Base-by-base conservation (phyloP, 2,797 vertebrate genomes). In the Chiloscyllium punctatum region DNA sequence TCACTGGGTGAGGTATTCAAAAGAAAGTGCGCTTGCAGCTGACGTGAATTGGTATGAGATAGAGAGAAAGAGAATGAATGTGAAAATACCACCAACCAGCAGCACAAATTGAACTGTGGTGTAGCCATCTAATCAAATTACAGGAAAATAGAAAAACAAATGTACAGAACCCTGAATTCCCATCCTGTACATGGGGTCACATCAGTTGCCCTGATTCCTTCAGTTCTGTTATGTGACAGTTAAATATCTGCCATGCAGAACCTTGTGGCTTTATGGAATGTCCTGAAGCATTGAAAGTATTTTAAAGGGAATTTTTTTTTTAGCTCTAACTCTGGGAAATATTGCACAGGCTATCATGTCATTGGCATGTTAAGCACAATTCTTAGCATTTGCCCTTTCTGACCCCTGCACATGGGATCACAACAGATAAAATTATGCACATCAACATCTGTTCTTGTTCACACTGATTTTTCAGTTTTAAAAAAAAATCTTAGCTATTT, bases 401-500 rank as follows among this genome's bases (percentile, higher is more conserved):
- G 97, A 97, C 96, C 97, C 48, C 94, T 74, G 96, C 96, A 96
- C 96, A 86, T 86, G 97, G 97, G 96, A 97, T 97, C 97, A 97
- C 97, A 97, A 96, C 97, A 97, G 97, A 98, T 97, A 97, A 97
- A 97, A 96, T 97, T 97, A 97, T 97, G 96, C 97, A 97, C 97
- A 97, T 97, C 97, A 97, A 97, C 97, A 97, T 97, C 97, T 97
- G 97, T 98, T 97, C 97, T 97, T 97, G 96, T 98, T 98, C 97
- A 97, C 97, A 97, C 97, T 97, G 95, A 98, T 97, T 98, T 98
- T 95, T 98, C 97, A 98, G 98, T 97, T n/a, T 97, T 97, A 97
- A 98, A 98, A 97, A 98, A 97, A 98, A 97, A 97, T 97, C 97
- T 97, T 97, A 97, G 97, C 97, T 98, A 98, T 98, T 98, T 98